Base-by-base conservation (phyloP, 2,888 invertebrate genomes). In the Lasioglossum malachurum region DNA sequence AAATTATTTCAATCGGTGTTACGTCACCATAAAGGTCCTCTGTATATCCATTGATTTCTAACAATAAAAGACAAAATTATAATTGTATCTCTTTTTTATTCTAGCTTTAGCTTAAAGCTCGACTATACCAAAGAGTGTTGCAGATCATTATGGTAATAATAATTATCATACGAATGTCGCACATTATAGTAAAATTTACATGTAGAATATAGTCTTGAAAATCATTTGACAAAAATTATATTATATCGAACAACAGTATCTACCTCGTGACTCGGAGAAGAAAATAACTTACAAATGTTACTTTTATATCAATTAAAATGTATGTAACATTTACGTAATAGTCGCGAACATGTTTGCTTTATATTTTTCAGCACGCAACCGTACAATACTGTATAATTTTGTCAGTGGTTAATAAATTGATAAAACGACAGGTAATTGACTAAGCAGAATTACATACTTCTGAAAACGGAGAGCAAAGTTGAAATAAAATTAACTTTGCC, bases 401-500 rank as follows among this genome's bases (percentile, higher is more conserved):
- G 41, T 16, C 35, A 27, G 46, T 4, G 44, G 10, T 35, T 83
- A 23, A 74, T 41, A 10, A 71, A 31, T 35, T 64, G n/a, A 64
- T 76, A 82, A 76, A 41, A 78, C 38, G 27, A 44, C 14, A 16
- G 10, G 31, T n/a, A 49, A 49, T 57, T 38, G 19, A 41, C 1
- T 53, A n/a, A 27, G 71, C 19, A 73, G 31, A 31, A 49, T 19
- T 27, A 91, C 95, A 92, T 95, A 97, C 97, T 97, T 95, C 98
- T 97, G 92, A 98, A 96, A 41, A 98, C 97, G 82, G 97, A 97
- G 74, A 97, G 96, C 81, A 98, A 96, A 0, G 98, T 97, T 53
- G 97, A 96, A 76, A 98, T 97, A 94, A 98, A 97, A 94, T 97
- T 97, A 90, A 97, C 97, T 91, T 97, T 97, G 88, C 96, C 97